Evolutionary conservation across 1,140 invertebrate species (phyloP).

Genomic region (Batillaria attramentaria): DNA sequence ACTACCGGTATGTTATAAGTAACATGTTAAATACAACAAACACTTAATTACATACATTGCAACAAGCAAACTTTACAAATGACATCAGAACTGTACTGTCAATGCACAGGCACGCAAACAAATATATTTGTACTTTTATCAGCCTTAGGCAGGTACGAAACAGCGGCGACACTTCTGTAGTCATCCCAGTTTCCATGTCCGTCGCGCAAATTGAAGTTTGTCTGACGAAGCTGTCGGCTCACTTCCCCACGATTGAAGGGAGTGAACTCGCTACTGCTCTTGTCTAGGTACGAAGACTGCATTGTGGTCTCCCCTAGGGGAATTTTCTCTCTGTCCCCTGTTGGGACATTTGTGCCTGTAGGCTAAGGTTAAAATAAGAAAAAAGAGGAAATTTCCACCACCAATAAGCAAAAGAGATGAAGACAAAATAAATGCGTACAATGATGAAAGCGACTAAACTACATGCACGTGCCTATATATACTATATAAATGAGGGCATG

Average conservation of each 20-base stretch:
- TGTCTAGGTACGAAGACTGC: constrained; percentile 50
- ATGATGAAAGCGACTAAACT: no score
- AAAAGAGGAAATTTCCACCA: background rate
- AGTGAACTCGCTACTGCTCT: constrained; percentile 29
- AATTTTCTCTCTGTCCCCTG: constrained; percentile 57
- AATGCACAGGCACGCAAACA: no score
- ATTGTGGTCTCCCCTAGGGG: constrained; percentile 53
- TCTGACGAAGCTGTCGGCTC: constrained; percentile 48
- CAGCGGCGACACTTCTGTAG: constrained; percentile 55
- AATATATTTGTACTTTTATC: constrained; percentile 36
- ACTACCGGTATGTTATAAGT: no score
- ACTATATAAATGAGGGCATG: no score
- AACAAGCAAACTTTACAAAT: no score
- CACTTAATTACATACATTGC: no score
- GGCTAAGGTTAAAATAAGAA: constrained; percentile 45
- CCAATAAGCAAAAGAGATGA: background rate
- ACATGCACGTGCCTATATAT: no score
- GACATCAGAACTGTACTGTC: no score
- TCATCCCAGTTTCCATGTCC: constrained; percentile 58
- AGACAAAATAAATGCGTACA: no score
- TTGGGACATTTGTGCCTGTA: constrained; percentile 59
- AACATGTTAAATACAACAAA: no score
- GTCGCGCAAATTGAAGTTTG: constrained; percentile 60
- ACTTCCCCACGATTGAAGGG: constrained; percentile 49
- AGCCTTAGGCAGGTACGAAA: constrained; percentile 44